phyloP scores from a whole-genome alignment of 2,797 vertebrate genomes.

The Arnoldichthys spilopterus region DNA sequence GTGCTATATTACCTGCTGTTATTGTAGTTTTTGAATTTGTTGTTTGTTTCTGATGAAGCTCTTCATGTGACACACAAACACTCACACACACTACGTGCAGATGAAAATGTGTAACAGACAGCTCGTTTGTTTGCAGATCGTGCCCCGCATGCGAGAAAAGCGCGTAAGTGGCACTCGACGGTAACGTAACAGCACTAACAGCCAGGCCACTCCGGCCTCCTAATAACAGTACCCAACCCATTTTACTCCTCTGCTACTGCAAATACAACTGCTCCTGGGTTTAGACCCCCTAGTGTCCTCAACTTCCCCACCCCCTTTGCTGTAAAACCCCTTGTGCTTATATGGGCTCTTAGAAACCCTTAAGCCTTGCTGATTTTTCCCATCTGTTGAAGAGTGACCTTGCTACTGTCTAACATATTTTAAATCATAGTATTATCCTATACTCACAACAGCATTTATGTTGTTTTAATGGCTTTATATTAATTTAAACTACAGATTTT shows the following conservation, averaged over 20 bases:
- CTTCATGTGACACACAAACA: background rate
- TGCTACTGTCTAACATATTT: background rate
- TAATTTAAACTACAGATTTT: too few relatives aligned
- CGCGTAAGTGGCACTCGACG: conserved; percentile 85
- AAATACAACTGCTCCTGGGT: background rate
- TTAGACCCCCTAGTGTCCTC: background rate
- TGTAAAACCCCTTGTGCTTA: background rate
- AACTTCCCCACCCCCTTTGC: background rate
- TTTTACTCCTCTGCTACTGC: background rate
- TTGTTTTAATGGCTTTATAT: too few relatives aligned
- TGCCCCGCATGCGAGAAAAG: conserved; percentile 81
- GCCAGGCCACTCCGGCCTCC: conserved; percentile 39
- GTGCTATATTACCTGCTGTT: background rate
- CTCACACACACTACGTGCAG: background rate
- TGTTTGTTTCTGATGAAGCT: conserved; percentile 1
- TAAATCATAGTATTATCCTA: background rate
- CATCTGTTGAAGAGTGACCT: background rate
- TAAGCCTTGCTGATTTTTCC: background rate
- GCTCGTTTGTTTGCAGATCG: conserved; percentile 90
- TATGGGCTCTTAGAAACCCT: background rate
- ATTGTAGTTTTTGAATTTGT: background rate
- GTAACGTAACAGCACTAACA: conserved; percentile 68
- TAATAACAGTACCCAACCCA: conserved; percentile 51
- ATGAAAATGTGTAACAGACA: conserved; percentile 11
- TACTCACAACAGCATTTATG: too few relatives aligned